Conservation (phyloP, 1,140 invertebrate species). For the Drosophila virilis region DNA sequence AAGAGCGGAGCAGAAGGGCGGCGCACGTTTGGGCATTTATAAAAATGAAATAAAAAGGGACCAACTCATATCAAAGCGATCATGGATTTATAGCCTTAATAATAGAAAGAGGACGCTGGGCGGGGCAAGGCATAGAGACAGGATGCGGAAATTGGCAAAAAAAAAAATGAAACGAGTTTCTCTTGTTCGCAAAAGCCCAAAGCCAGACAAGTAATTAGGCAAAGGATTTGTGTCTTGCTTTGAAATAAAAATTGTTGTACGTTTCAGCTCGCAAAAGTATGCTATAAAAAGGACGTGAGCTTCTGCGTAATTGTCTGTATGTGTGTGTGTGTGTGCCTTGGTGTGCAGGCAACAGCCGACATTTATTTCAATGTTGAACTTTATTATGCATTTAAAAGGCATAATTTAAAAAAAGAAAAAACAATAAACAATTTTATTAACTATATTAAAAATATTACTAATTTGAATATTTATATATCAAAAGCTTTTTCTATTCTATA, state of each 20-base stretch:
- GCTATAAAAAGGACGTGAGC: conserved; percentile 63
- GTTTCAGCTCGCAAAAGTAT: conserved; percentile 38
- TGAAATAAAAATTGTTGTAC: conserved; percentile 31
- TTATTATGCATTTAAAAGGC: background rate
- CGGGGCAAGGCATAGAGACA: background rate
- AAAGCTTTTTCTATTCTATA: too few species aligned
- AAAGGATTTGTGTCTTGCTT: conserved; percentile 69
- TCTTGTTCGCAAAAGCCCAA: conserved; percentile 34
- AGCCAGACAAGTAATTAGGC: conserved; percentile 78
- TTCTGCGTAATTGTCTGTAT: conserved; percentile 24
- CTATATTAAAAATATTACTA: background rate
- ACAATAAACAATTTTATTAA: background rate
- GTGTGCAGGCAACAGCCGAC: conserved; percentile 27
- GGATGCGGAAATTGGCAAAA: conserved; percentile 48
- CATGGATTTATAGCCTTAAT: conserved; percentile 82
- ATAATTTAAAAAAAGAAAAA: background rate
- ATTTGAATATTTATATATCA: too few species aligned
- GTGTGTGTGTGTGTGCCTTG: background rate
- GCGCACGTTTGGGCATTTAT: conserved; percentile 74
- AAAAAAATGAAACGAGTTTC: conserved; percentile 42
- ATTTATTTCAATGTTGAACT: conserved; percentile 16
- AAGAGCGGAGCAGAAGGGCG: conserved; percentile 35
- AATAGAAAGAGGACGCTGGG: conserved; percentile 53
- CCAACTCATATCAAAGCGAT: conserved; percentile 79
- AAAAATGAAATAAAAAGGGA: conserved; percentile 66